Evolutionary conservation across 53 echinoderm and acorn worm genomes (phyloP).

Genomic region (Holothuria scabra): DNA sequence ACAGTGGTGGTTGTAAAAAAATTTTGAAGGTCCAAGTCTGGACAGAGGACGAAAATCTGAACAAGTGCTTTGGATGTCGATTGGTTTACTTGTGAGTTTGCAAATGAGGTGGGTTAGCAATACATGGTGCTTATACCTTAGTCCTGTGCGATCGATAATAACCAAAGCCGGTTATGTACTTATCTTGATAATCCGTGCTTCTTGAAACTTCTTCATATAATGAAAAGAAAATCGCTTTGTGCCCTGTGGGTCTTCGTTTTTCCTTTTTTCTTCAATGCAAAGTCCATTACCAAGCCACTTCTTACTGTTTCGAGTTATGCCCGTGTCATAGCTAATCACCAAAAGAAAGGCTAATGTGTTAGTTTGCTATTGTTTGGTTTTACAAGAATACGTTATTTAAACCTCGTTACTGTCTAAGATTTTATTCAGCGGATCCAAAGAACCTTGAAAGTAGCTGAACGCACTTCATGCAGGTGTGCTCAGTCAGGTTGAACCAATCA

Average conservation of each 20-base stretch:
- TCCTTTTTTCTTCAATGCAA: slow-evolving; percentile 10
- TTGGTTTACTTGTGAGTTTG: no score
- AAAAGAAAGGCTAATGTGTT: slow-evolving; percentile 25
- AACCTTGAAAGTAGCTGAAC: not conserved
- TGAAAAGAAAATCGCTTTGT: slow-evolving; percentile 32
- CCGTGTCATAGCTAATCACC: slow-evolving; percentile 16
- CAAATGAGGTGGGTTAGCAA: no score
- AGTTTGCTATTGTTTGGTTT: not conserved
- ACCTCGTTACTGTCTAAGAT: slow-evolving; percentile 31
- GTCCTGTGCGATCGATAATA: no score
- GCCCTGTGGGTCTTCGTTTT: not conserved
- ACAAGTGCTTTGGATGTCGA: no score
- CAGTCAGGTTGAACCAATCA: slow-evolving; percentile 44
- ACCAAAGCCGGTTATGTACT: slow-evolving; percentile 17
- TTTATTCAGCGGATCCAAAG: not conserved
- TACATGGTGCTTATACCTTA: no score
- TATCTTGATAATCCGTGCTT: slow-evolving; percentile 22
- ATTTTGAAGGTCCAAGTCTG: no score
- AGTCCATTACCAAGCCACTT: slow-evolving; percentile 33
- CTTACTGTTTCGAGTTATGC: not conserved
- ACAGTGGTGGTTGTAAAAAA: no score
- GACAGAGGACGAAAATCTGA: no score
- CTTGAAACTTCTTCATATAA: not conserved
- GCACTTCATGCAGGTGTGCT: slow-evolving; percentile 20
- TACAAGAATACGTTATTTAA: slow-evolving; percentile 27